phyloP scores from a whole-genome alignment of 2,888 invertebrate genomes.

The Aplocera efformata region DNA sequence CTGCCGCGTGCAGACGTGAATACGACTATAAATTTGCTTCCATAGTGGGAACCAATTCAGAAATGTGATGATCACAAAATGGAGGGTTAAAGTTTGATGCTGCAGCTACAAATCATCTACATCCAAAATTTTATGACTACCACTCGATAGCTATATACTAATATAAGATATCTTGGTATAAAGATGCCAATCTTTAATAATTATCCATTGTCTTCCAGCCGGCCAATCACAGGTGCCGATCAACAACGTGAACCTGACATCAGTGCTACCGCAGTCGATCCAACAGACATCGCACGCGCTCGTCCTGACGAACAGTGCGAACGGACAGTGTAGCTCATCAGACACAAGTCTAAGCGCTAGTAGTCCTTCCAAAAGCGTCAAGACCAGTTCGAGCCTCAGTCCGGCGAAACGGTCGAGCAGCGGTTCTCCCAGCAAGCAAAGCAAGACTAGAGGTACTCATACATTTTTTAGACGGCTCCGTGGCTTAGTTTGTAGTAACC shows the following conservation, averaged over 20 bases:
- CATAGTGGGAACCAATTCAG: no score
- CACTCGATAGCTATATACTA: no score
- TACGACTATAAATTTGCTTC: no score
- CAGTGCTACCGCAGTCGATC: conserved; percentile 53
- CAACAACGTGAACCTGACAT: conserved; percentile 66
- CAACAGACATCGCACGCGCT: conserved; percentile 61
- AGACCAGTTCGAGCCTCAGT: conserved; percentile 91
- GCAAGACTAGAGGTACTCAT: conserved; percentile 86
- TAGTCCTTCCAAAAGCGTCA: conserved; percentile 92
- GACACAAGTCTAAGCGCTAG: conserved; percentile 84
- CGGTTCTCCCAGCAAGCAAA: conserved; percentile 89
- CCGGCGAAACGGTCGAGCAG: conserved; percentile 91
- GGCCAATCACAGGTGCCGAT: conserved; percentile 59
- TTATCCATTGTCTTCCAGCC: conserved; percentile 26
- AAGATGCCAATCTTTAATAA: no score
- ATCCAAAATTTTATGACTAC: no score
- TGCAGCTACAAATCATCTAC: no score
- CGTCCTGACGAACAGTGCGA: conserved; percentile 56
- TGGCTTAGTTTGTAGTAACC: no score
- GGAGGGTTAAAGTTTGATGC: no score
- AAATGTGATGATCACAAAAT: no score
- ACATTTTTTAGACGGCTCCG: no score
- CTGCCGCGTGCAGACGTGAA: no score
- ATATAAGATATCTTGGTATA: no score
- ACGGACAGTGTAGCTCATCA: conserved; percentile 73